These are phyloP conservation scores for Thaumetopoea pityocampa DNA, from an alignment of 1,140 invertebrate genomes.

Conservation along the genomic window DNA sequence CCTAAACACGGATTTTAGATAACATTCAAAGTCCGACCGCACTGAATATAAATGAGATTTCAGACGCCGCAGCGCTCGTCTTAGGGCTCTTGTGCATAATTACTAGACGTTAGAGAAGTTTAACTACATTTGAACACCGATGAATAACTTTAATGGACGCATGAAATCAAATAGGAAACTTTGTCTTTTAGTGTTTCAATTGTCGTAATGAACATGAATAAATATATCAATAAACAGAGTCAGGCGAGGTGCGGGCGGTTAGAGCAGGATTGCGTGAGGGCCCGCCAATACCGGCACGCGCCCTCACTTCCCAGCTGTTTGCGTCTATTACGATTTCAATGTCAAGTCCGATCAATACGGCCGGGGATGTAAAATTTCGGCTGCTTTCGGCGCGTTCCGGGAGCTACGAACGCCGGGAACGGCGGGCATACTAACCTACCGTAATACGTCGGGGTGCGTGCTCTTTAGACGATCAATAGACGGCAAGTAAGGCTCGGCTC, in stretches of 20 bases:
- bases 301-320: conserved; percentile 71
- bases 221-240: conserved; percentile 10
- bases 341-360: conserved; percentile 76
- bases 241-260: conserved; percentile 6
- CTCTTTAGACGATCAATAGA: conserved; percentile 65
- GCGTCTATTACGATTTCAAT: conserved; percentile 76
- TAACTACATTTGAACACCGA: conserved; percentile 26
- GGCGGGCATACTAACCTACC: conserved; percentile 70
- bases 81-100: conserved; percentile 62
- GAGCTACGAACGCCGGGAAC: conserved; percentile 45
- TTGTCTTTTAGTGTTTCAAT: background rate
- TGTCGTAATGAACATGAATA: conserved; percentile 7
- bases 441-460: conserved; percentile 67
- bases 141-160: conserved; percentile 37
- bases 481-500: conserved; percentile 55
- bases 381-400: conserved; percentile 59
- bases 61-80: conserved; percentile 51
- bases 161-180: conserved; percentile 19
- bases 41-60: conserved; percentile 75
- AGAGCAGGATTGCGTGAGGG: conserved; percentile 41
- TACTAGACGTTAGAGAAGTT: conserved; percentile 47
- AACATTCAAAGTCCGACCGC: conserved; percentile 71
- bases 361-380: conserved; percentile 72
- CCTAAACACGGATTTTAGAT: conserved; percentile 75
- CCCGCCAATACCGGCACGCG: conserved; percentile 33